phyloP scores from a whole-genome alignment of 2,888 invertebrate genomes.

The Hermodice carunculata region DNA sequence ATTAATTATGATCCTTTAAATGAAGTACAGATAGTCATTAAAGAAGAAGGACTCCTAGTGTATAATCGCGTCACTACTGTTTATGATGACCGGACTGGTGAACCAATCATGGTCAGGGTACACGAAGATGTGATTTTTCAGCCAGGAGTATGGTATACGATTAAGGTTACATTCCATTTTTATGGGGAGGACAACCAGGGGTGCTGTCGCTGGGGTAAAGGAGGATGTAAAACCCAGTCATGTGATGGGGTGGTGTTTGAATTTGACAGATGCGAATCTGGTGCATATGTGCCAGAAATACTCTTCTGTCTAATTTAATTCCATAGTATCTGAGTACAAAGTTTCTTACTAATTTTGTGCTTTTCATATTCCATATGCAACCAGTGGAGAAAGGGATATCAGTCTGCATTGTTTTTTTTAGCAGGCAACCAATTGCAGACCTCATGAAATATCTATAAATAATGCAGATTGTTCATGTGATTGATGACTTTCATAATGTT shows the following conservation, averaged over 20 bases:
- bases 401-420: no score
- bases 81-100: constrained; percentile 19
- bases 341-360: no score
- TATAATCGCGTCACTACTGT: constrained; percentile 17
- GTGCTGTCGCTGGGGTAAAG: constrained; percentile 29
- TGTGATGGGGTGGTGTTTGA: constrained; percentile 30
- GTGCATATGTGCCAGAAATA: constrained; percentile 29
- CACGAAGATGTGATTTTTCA: constrained; percentile 21
- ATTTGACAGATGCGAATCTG: constrained; percentile 35
- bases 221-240: constrained; percentile 20
- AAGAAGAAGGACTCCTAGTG: constrained; percentile 25
- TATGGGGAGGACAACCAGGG: constrained; percentile 37
- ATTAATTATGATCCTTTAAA: constrained; percentile 29
- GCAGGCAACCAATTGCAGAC: no score
- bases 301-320: no score
- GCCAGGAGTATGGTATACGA: constrained; percentile 23
- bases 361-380: no score
- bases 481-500: no score
- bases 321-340: no score
- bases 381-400: no score
- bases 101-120: constrained; percentile 17
- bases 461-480: no score
- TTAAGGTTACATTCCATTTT: constrained; percentile 34
- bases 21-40: constrained; percentile 29
- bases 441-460: no score